A percentile compares a stretch with the other conserved stretches of the same genome.
Conservation (phyloP, 1,140 invertebrate species). For the Drosophila orosa region DNA sequence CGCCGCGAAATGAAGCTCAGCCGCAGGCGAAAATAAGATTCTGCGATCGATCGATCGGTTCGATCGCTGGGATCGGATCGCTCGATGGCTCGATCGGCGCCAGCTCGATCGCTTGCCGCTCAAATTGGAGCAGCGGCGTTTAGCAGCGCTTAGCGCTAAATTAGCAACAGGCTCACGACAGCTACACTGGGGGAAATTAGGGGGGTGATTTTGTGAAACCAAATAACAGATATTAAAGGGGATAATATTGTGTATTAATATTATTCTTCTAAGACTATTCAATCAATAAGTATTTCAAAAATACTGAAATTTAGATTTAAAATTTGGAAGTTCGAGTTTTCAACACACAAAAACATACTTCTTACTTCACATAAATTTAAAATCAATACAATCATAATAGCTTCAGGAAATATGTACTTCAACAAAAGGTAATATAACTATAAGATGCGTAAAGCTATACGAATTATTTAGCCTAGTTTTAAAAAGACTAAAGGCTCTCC, state of each 20-base stretch:
- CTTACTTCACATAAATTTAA: too few relatives aligned
- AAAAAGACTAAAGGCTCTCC: neutral
- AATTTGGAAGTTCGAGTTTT: too few relatives aligned
- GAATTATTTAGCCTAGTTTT: too few relatives aligned
- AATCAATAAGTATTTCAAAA: neutral
- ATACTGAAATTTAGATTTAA: neutral
- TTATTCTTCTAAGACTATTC: neutral
- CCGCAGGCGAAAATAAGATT: slow-evolving; percentile 59
- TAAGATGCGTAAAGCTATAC: neutral
- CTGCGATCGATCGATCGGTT: slow-evolving; percentile 45
- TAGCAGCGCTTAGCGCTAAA: slow-evolving; percentile 79
- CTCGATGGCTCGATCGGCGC: slow-evolving; percentile 39
- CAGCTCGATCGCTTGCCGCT: slow-evolving; percentile 62
- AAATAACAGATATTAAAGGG: neutral
- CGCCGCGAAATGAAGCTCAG: slow-evolving; percentile 29
- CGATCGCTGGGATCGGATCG: slow-evolving; percentile 46
- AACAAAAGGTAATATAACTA: neutral
- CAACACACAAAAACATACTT: too few relatives aligned
- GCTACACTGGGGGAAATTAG: slow-evolving; percentile 11
- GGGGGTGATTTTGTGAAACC: neutral
- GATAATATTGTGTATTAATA: neutral
- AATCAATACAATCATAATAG: too few relatives aligned
- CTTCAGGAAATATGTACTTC: too few relatives aligned
- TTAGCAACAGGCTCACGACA: slow-evolving; percentile 58
- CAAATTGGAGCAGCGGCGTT: slow-evolving; percentile 78